Conservation (phyloP, 2,888 invertebrate genomes). For the Synergus itoensis region DNA sequence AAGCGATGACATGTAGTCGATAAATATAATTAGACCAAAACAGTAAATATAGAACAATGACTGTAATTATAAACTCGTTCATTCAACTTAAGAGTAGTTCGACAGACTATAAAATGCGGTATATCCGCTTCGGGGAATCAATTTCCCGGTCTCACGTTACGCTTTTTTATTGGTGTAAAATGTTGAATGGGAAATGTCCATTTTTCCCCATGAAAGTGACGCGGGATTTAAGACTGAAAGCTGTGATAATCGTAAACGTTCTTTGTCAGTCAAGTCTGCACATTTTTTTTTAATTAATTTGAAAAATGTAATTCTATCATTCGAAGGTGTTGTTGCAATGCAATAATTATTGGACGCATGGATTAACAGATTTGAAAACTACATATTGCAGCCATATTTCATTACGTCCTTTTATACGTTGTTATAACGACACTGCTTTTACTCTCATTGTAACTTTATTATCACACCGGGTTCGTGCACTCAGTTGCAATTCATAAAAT, state of each 20-base stretch:
- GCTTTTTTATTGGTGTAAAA: neutral
- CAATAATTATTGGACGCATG: too few species aligned
- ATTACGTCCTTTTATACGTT: neutral
- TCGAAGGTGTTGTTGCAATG: too few species aligned
- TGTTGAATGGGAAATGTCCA: neutral
- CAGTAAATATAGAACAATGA: neutral
- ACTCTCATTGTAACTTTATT: conserved; percentile 14
- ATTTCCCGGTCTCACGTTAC: neutral
- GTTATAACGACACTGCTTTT: neutral
- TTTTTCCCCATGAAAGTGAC: neutral
- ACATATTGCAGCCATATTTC: neutral
- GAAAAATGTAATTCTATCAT: too few species aligned
- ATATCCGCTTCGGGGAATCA: too few species aligned
- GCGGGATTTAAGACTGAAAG: neutral
- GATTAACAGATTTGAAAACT: neutral
- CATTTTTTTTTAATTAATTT: too few species aligned
- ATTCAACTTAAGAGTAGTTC: neutral
- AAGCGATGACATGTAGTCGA: neutral
- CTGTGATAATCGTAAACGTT: neutral
- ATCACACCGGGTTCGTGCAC: neutral
- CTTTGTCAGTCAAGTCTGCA: neutral
- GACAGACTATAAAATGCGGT: neutral
- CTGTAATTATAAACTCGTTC: neutral
- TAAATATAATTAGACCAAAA: neutral
- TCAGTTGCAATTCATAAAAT: neutral